Conservation (phyloP, 2,797 vertebrate species). For the Premnoplex brunnescens region DNA sequence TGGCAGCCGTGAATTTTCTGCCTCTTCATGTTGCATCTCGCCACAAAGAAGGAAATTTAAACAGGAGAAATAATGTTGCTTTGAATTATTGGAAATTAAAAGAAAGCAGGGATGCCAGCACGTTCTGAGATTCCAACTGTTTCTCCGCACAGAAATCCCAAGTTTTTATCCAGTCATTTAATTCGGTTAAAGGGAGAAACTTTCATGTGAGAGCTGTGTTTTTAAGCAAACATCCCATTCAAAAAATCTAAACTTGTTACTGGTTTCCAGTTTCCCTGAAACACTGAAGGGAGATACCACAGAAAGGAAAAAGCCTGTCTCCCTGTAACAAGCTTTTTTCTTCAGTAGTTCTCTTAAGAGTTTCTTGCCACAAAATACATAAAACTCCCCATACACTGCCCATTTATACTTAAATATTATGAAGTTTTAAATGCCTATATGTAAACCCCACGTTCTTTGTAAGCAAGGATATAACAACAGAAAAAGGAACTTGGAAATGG, state of each 20-base stretch:
- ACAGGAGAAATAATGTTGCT: slow-evolving; percentile 37
- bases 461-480: not conserved
- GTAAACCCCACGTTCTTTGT: not conserved
- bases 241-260: not conserved
- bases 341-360: not conserved
- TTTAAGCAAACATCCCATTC: slow-evolving; percentile 10
- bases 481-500: not conserved
- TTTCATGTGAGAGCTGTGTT: not conserved
- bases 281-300: not conserved
- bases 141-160: not conserved
- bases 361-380: not conserved
- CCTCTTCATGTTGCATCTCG: slow-evolving; percentile 53
- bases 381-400: not conserved
- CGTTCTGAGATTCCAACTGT: not conserved
- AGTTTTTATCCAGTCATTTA: slow-evolving; percentile 8
- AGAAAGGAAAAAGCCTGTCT: not conserved
- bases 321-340: not conserved
- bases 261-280: not conserved
- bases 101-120: not conserved
- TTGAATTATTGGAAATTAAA: slow-evolving; percentile 43
- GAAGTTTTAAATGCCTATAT: not conserved
- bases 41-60: slow-evolving; percentile 36
- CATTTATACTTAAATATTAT: not conserved
- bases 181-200: not conserved
- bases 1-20: slow-evolving; percentile 2